Evolutionary conservation across 2,888 invertebrate species (phyloP).

Genomic region (Eilema sororculum): DNA sequence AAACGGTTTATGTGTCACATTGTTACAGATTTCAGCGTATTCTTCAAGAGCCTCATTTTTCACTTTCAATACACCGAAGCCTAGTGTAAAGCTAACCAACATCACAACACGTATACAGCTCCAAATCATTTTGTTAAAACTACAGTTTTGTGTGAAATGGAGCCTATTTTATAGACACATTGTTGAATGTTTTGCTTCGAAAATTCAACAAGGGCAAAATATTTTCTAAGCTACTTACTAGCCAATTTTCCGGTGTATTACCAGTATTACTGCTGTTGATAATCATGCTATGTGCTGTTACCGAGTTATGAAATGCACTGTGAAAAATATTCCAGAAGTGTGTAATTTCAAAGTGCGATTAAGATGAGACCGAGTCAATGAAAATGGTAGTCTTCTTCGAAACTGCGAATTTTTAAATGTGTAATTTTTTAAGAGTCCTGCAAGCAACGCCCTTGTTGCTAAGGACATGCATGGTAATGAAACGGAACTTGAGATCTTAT

Average conservation of each 20-base stretch:
- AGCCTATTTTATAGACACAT: not conserved
- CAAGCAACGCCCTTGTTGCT: too few relatives aligned
- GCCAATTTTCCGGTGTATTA: not conserved
- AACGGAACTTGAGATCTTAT: too few relatives aligned
- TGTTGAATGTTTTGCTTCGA: conserved; percentile 16
- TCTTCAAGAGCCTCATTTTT: conserved; percentile 8
- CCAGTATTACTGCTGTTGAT: not conserved
- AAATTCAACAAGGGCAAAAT: conserved; percentile 5
- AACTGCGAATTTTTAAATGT: not conserved
- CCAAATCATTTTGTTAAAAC: conserved; percentile 5
- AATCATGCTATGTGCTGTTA: not conserved
- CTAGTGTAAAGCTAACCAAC: not conserved
- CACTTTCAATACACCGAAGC: not conserved
- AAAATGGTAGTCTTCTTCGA: too few relatives aligned
- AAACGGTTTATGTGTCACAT: conserved; percentile 13
- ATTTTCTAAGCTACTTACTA: conserved; percentile 2
- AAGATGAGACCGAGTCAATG: not conserved
- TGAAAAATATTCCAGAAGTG: not conserved
- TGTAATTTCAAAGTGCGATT: not conserved
- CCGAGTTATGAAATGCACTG: not conserved
- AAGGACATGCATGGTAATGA: too few relatives aligned
- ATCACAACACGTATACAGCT: not conserved
- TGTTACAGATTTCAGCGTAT: conserved; percentile 9
- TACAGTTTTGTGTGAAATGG: not conserved
- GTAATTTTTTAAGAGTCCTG: too few relatives aligned